A percentile compares a stretch with the other conserved stretches of the same genome.
Conservation (phyloP, 2,888 invertebrate species). For the Drosophila borealis region DNA sequence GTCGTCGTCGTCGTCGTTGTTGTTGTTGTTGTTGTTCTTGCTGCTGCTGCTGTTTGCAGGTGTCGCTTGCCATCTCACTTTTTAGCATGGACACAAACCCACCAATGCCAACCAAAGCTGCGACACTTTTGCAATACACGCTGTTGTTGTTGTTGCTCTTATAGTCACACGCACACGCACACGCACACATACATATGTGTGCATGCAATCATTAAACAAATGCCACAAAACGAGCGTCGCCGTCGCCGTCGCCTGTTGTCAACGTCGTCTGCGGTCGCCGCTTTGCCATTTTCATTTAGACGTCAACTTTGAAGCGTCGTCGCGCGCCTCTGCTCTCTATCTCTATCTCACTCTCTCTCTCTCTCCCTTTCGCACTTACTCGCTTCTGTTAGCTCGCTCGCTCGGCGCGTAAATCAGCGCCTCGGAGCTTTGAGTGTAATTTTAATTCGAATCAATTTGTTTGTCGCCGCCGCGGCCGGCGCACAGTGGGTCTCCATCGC, state of each 20-base stretch:
- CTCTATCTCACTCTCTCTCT: neutral
- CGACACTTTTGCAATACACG: constrained; percentile 53
- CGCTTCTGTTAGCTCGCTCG: constrained; percentile 7
- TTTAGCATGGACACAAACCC: constrained; percentile 69
- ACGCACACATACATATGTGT: neutral
- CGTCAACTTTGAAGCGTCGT: constrained; percentile 61
- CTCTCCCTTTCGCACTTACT: constrained; percentile 1
- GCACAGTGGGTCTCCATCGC: constrained; percentile 62
- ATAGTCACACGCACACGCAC: constrained; percentile 10
- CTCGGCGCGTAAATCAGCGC: constrained; percentile 60
- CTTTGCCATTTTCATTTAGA: constrained; percentile 69
- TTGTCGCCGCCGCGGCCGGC: constrained; percentile 76
- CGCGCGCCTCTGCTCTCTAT: constrained; percentile 21
- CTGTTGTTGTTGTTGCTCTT: neutral
- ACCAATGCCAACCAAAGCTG: constrained; percentile 43
- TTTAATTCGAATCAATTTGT: constrained; percentile 79
- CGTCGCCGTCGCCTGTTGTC: constrained; percentile 37
- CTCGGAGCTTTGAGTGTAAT: constrained; percentile 63
- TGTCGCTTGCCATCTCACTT: constrained; percentile 76
- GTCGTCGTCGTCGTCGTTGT: constrained; percentile 15
- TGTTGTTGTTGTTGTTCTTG: constrained; percentile 20
- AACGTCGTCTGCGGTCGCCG: constrained; percentile 86
- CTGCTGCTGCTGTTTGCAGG: constrained; percentile 57
- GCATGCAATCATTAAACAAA: constrained; percentile 48
- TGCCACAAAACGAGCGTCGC: constrained; percentile 16